These are phyloP conservation scores for Epinephelus awoara DNA, from an alignment of 2,797 vertebrate species.

Conservation along the genomic window DNA sequence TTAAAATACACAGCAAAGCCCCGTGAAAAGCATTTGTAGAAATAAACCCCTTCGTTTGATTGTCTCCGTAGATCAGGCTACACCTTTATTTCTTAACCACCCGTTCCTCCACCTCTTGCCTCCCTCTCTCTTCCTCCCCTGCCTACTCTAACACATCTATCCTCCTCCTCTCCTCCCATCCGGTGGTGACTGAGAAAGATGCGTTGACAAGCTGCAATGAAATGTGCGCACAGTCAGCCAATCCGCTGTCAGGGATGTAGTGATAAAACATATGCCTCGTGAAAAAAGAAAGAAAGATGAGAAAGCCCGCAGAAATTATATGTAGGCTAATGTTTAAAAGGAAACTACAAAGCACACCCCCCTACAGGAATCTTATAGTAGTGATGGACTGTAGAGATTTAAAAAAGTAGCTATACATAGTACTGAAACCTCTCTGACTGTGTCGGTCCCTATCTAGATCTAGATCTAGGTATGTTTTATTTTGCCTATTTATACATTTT, in stretches of 20 bases:
- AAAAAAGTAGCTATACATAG: too few relatives aligned
- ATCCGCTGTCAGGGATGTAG: slow-evolving; percentile 63
- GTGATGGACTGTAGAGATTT: background rate
- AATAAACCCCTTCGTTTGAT: slow-evolving; percentile 29
- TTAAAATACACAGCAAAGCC: slow-evolving; percentile 39
- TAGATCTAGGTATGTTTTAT: too few relatives aligned
- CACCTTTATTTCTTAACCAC: slow-evolving; percentile 65
- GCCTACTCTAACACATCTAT: slow-evolving; percentile 65
- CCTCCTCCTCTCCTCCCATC: slow-evolving; percentile 75
- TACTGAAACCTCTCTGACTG: background rate
- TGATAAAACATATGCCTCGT: slow-evolving; percentile 44
- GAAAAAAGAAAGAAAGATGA: slow-evolving; percentile 14
- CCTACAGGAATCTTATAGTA: background rate
- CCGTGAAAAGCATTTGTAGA: background rate
- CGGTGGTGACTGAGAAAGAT: slow-evolving; percentile 74
- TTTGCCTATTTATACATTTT: too few relatives aligned
- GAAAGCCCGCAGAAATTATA: slow-evolving; percentile 10
- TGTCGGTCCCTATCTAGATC: background rate
- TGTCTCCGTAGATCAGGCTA: slow-evolving; percentile 49
- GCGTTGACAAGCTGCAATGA: slow-evolving; percentile 78
- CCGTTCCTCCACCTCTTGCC: slow-evolving; percentile 60
- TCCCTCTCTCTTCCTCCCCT: slow-evolving; percentile 54
- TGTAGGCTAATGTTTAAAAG: background rate
- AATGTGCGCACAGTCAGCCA: slow-evolving; percentile 75
- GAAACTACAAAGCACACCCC: background rate